Conservation (phyloP, 2,888 invertebrate genomes). For the Smittia sp. region DNA sequence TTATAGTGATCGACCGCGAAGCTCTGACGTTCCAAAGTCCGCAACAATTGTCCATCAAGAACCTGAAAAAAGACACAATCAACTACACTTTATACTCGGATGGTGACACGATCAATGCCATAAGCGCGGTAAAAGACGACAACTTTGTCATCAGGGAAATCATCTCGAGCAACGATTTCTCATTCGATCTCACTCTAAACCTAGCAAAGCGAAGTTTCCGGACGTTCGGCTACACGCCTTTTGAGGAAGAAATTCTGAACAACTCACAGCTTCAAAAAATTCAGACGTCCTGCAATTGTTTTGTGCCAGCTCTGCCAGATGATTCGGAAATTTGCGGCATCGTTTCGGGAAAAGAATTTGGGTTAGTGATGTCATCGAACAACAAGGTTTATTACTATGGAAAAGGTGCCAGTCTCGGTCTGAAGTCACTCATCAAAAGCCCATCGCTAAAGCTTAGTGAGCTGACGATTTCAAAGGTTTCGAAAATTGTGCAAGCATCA, state of each 20-base stretch:
- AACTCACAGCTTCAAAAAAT: constrained; percentile 54
- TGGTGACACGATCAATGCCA: constrained; percentile 74
- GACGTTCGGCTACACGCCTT: constrained; percentile 68
- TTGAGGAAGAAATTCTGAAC: constrained; percentile 64
- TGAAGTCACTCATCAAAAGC: constrained; percentile 60
- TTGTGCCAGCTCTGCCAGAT: constrained; percentile 60
- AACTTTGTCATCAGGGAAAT: constrained; percentile 75
- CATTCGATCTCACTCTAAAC: constrained; percentile 68
- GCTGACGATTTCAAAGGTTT: constrained; percentile 66
- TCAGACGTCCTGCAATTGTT: constrained; percentile 57
- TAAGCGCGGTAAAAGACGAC: constrained; percentile 77
- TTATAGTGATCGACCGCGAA: constrained; percentile 34
- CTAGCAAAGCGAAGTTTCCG: constrained; percentile 76
- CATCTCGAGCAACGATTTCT: constrained; percentile 51
- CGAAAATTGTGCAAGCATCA: constrained; percentile 73
- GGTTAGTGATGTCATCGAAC: constrained; percentile 74
- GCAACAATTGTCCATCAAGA: constrained; percentile 19
- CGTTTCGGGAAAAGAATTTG: constrained; percentile 87
- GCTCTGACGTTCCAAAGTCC: constrained; percentile 37
- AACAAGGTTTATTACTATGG: constrained; percentile 88
- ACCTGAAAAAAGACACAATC: constrained; percentile 24
- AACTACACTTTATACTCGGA: constrained; percentile 63
- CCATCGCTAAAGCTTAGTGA: constrained; percentile 55
- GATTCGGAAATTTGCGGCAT: constrained; percentile 80
- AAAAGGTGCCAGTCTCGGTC: constrained; percentile 79